Evolutionary conservation across 2,888 invertebrate species (phyloP).

Genomic region (Nezara viridula): DNA sequence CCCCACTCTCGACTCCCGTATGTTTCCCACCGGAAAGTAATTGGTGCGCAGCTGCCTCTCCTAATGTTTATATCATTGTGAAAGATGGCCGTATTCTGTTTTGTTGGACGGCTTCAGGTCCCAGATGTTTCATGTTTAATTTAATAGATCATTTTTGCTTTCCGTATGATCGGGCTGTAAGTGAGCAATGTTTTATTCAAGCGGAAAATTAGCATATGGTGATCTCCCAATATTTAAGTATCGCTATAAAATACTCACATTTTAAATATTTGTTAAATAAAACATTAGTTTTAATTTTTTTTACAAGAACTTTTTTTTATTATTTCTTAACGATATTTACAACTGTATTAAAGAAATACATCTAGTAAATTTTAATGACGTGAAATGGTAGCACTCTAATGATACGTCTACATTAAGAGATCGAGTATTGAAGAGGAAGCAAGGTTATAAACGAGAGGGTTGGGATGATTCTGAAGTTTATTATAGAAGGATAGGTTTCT

Average conservation of each 20-base stretch:
- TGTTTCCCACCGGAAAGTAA: constrained; percentile 20
- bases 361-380: too few species aligned
- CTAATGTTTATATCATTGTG: constrained; percentile 42
- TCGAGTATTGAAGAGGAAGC: too few species aligned
- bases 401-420: too few species aligned
- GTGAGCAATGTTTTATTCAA: background rate
- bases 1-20: background rate
- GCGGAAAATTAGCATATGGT: background rate
- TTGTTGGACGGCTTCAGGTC: background rate
- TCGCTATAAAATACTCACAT: background rate
- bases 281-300: too few species aligned
- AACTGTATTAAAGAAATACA: too few species aligned
- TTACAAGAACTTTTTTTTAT: too few species aligned
- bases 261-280: background rate
- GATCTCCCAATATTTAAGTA: background rate
- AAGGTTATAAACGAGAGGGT: too few species aligned
- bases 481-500: too few species aligned
- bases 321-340: too few species aligned
- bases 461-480: too few species aligned
- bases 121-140: constrained; percentile 37
- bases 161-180: background rate
- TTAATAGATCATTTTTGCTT: background rate
- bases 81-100: constrained; percentile 10
- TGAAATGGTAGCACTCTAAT: too few species aligned
- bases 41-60: background rate